These are phyloP conservation scores for Leptopilina clavipes DNA, from an alignment of 1,140 invertebrate species.

Conservation along the genomic window DNA sequence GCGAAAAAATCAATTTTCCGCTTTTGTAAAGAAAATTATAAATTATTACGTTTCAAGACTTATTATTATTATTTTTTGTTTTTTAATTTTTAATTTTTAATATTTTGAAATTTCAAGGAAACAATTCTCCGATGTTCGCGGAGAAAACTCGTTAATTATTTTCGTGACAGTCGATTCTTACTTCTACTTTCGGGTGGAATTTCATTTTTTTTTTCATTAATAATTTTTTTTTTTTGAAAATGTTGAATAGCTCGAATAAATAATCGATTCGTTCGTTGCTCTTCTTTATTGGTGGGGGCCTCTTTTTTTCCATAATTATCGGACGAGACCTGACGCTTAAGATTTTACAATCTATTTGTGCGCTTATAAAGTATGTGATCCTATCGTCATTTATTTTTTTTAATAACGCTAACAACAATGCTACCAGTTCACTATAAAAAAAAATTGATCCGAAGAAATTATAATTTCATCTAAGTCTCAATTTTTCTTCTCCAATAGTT, in stretches of 20 bases:
- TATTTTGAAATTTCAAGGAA: not conserved
- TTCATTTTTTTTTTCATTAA: not conserved
- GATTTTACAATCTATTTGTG: conserved; percentile 29
- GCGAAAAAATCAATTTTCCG: conserved; percentile 20
- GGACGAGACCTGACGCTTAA: conserved; percentile 4
- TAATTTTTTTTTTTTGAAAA: not conserved
- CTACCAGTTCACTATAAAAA: not conserved
- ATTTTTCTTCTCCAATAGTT: no score
- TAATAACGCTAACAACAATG: conserved; percentile 29
- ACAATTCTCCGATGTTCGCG: not conserved
- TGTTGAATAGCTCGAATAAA: conserved; percentile 1
- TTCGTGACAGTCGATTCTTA: conserved; percentile 26
- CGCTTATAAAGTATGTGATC: conserved; percentile 28
- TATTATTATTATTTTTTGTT: not conserved
- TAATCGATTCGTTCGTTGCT: conserved; percentile 13
- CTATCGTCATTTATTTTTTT: not conserved
- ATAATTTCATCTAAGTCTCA: no score
- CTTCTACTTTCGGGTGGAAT: conserved; percentile 27
- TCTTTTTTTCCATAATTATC: not conserved
- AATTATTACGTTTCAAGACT: conserved; percentile 31
- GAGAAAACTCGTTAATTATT: not conserved
- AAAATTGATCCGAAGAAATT: not conserved
- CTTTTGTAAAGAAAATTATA: not conserved
- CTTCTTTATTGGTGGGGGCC: not conserved
- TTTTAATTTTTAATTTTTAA: not conserved